These are phyloP conservation scores for Lypha dubia DNA, from an alignment of 2,888 invertebrate genomes.

Conservation along the genomic window DNA sequence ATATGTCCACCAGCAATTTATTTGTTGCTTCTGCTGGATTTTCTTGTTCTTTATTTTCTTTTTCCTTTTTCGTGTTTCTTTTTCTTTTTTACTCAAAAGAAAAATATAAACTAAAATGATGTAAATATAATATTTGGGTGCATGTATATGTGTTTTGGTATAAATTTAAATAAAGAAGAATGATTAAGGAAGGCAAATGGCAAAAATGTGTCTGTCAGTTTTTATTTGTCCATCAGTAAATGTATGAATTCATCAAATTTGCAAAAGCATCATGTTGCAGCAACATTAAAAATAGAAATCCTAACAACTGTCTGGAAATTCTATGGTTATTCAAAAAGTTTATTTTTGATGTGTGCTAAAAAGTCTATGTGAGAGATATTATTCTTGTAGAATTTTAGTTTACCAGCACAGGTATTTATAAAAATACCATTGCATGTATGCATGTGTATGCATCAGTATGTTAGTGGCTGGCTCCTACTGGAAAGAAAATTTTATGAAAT, in stretches of 20 bases:
- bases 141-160: neutral
- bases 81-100: neutral
- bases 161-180: neutral
- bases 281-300: slow-evolving; percentile 27
- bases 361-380: slow-evolving; percentile 1
- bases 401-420: slow-evolving; percentile 24
- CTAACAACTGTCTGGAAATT: slow-evolving; percentile 56
- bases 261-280: neutral
- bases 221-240: slow-evolving; percentile 26
- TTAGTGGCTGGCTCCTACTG: neutral
- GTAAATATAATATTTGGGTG: neutral
- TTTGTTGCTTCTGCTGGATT: slow-evolving; percentile 14
- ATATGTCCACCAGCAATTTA: slow-evolving; percentile 69
- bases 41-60: neutral
- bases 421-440: neutral
- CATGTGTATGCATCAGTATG: too few species aligned
- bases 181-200: slow-evolving; percentile 26
- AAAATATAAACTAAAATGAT: slow-evolving; percentile 35
- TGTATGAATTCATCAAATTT: slow-evolving; percentile 62
- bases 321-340: slow-evolving; percentile 51
- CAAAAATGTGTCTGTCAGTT: slow-evolving; percentile 26
- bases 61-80: neutral
- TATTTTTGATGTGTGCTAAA: slow-evolving; percentile 34
- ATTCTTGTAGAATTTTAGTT: neutral
- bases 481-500: too few species aligned